These are phyloP conservation scores for Cepaea nemoralis DNA, from an alignment of 1,140 invertebrate species.

Conservation along the genomic window DNA sequence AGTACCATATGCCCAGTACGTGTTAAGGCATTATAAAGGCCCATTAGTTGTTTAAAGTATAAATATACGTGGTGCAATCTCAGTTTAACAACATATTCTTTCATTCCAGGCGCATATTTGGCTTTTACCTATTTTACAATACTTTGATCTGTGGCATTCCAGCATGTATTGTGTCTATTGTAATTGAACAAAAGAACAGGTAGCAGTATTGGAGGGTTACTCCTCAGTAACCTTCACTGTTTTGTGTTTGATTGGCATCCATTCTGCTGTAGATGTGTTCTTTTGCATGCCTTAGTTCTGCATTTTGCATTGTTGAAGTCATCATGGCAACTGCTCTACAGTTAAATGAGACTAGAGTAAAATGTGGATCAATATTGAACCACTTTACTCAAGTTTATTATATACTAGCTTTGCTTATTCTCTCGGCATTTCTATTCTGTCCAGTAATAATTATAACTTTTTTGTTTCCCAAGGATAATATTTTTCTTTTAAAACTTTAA, in stretches of 20 bases:
- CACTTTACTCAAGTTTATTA: no score
- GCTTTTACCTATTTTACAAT: slow-evolving; percentile 60
- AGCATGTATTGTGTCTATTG: slow-evolving; percentile 56
- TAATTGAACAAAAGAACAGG: slow-evolving; percentile 62
- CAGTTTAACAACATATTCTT: no score
- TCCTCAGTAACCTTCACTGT: not conserved
- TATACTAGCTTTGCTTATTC: no score
- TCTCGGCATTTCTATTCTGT: no score
- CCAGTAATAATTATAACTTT: no score
- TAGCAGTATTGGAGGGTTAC: slow-evolving; percentile 40
- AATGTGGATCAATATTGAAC: not conserved
- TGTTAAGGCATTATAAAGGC: no score
- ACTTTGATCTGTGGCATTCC: slow-evolving; percentile 58
- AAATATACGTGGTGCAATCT: no score
- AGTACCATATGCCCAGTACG: no score
- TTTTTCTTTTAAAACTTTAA: no score
- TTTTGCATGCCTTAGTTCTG: not conserved
- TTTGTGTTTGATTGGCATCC: not conserved
- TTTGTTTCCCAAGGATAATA: no score
- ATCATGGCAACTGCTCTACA: not conserved
- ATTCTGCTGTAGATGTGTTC: not conserved
- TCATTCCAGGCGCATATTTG: slow-evolving; percentile 62
- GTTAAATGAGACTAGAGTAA: not conserved
- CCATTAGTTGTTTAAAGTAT: no score
- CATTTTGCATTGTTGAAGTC: no score